phyloP scores from a whole-genome alignment of 1,140 invertebrate species.

The Lethocerus indicus region DNA sequence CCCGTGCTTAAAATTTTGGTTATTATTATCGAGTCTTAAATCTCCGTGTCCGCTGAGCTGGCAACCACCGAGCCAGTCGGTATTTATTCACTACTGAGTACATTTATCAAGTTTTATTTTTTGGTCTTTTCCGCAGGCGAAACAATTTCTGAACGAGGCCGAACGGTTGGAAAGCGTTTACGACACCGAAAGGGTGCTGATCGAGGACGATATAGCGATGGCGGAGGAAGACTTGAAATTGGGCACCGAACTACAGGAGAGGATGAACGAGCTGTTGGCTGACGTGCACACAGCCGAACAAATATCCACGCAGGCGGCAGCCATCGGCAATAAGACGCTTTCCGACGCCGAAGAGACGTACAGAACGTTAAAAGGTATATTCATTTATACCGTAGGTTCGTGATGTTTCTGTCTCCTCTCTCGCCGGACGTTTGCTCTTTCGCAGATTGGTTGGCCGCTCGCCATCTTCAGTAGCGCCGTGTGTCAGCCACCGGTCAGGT shows the following conservation, averaged over 20 bases:
- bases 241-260: slow-evolving; percentile 37
- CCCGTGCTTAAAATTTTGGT: too few species aligned
- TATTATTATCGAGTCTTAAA: too few species aligned
- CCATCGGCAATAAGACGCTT: slow-evolving; percentile 65
- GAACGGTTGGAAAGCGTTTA: not conserved
- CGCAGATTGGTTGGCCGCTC: too few species aligned
- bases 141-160: not conserved
- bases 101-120: too few species aligned
- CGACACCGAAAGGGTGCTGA: slow-evolving; percentile 1
- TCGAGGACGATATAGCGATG: not conserved
- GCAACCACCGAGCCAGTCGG: not conserved
- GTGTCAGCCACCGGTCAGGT: too few species aligned
- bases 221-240: slow-evolving; percentile 24
- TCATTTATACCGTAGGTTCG: too few species aligned
- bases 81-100: not conserved
- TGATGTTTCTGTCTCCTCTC: too few species aligned
- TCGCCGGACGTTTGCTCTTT: too few species aligned
- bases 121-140: too few species aligned
- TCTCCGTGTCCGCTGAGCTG: too few species aligned
- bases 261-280: slow-evolving; percentile 41
- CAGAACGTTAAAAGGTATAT: slow-evolving; percentile 57
- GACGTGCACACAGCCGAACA: slow-evolving; percentile 52
- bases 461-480: too few species aligned
- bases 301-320: slow-evolving; percentile 62
- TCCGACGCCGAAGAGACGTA: slow-evolving; percentile 75